phyloP scores from a whole-genome alignment of 2,797 vertebrate species.

The Danionella dracula region DNA sequence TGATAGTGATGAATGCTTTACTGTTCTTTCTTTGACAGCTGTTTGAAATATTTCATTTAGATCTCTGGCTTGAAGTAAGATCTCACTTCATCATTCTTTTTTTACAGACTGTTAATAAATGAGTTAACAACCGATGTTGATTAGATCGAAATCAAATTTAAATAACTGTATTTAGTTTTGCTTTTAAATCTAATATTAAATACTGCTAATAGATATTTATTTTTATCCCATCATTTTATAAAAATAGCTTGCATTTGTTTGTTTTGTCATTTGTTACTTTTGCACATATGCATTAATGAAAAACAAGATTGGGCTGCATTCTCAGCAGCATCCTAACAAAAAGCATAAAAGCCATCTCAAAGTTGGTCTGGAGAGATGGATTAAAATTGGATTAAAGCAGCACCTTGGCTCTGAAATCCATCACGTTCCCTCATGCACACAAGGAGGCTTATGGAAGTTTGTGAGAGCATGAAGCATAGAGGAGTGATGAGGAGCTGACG shows the following conservation, averaged over 20 bases:
- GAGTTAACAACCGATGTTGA: no score
- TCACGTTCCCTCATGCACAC: slow-evolving; percentile 34
- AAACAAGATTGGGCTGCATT: slow-evolving; percentile 11
- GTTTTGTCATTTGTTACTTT: background rate
- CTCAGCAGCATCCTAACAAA: slow-evolving; percentile 28
- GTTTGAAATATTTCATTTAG: background rate
- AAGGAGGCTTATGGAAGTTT: slow-evolving; percentile 33
- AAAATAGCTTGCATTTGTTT: no score
- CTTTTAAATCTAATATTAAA: no score
- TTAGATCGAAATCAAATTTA: no score
- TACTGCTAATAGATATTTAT: no score
- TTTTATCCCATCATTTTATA: no score
- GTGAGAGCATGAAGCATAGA: slow-evolving; percentile 12
- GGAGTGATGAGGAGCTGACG: slow-evolving; percentile 11
- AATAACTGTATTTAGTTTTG: no score
- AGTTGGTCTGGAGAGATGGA: slow-evolving; percentile 35
- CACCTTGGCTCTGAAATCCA: slow-evolving; percentile 47
- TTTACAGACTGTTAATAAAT: background rate
- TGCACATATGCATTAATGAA: background rate
- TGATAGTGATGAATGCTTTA: background rate
- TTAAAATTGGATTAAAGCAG: slow-evolving; percentile 44
- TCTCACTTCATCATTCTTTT: slow-evolving; percentile 11
- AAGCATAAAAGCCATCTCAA: slow-evolving; percentile 27
- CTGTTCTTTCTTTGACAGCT: slow-evolving; percentile 8
- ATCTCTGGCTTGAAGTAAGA: background rate